Evolutionary conservation across 2,888 invertebrate species (phyloP).

Genomic region (Galeopsomyia nigrocyanea): DNA sequence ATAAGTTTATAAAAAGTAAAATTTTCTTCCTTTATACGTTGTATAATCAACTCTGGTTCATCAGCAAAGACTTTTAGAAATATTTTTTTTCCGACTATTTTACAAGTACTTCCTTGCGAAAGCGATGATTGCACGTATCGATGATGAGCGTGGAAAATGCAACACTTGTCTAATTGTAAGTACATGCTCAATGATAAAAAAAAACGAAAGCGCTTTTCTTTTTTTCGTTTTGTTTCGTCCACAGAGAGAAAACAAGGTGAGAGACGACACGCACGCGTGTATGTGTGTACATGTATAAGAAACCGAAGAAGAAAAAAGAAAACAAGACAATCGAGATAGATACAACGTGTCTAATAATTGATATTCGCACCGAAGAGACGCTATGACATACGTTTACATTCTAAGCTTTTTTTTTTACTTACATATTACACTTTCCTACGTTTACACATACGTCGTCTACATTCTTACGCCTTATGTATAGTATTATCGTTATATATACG

Average conservation of each 20-base stretch:
- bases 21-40: not conserved
- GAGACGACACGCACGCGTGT: slow-evolving; percentile 4
- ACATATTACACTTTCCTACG: slow-evolving; percentile 43
- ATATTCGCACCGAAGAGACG: slow-evolving; percentile 25
- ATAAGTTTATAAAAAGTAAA: slow-evolving; percentile 23
- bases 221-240: not conserved
- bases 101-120: slow-evolving; percentile 44
- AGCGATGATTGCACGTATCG: slow-evolving; percentile 35
- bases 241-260: slow-evolving; percentile 1
- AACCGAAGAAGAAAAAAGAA: slow-evolving; percentile 6
- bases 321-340: not conserved
- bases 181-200: slow-evolving; percentile 29
- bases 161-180: slow-evolving; percentile 31
- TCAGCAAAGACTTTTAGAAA: slow-evolving; percentile 31
- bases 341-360: slow-evolving; percentile 15
- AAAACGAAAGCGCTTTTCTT: slow-evolving; percentile 2
- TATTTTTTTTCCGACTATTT: slow-evolving; percentile 42
- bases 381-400: slow-evolving; percentile 24
- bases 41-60: slow-evolving; percentile 7
- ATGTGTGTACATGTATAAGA: slow-evolving; percentile 24
- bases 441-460: slow-evolving; percentile 34
- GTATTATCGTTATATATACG: slow-evolving; percentile 63
- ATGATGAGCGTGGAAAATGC: slow-evolving; percentile 29
- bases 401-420: slow-evolving; percentile 34
- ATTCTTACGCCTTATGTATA: slow-evolving; percentile 57